Base-by-base conservation (phyloP, 2,797 vertebrate genomes). In the Spondyliosoma cantharus region DNA sequence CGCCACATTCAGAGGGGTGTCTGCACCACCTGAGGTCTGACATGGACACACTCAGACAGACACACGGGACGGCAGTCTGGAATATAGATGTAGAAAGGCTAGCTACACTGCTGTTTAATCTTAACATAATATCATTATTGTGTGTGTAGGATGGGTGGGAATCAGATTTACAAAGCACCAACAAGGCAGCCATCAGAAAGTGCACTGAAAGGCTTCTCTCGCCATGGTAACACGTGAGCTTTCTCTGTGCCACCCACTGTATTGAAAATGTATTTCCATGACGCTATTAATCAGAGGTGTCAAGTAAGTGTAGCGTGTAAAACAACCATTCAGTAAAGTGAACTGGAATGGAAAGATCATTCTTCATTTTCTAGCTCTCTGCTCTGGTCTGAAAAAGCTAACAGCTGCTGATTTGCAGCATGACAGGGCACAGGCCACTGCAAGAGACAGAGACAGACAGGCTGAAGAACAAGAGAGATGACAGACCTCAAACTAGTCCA, bases 331-430 rank as follows among this genome's bases (percentile, higher is more conserved):
- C 64, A 78, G 59, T 85, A 84, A 88, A 68, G 84, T 81, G 80
- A 83, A 72, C 25, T 78, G 74, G 68, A 54, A 84, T 81, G 79
- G 79, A 86, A 87, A 83, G 74, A 78, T 90, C 76, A 27, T 86
- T 87, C 82, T 76, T 83, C 75, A 80, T 75, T 67, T 84, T 87
- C 56, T 76, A 73, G 76, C 71, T 83, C 70, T 79, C 52, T 72
- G 78, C 87, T 87, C 77, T 27, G 67, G 78, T 82, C 85, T 87
- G 78, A 86, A 88, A 87, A 82, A 15, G 20, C 70, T 50, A 88
- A 85, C 89, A 90, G 92, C 88, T 93, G 92, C 87, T 88, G 88
- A 91, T 86, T 80, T 93, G 89, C 82, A 83, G 85, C 86, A 83
- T 89, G 90, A 91, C 81, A 66, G 84, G 87, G 64, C 81, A 57